These are phyloP conservation scores for Sylvia borin DNA, from an alignment of 2,797 vertebrate genomes.

Conservation along the genomic window DNA sequence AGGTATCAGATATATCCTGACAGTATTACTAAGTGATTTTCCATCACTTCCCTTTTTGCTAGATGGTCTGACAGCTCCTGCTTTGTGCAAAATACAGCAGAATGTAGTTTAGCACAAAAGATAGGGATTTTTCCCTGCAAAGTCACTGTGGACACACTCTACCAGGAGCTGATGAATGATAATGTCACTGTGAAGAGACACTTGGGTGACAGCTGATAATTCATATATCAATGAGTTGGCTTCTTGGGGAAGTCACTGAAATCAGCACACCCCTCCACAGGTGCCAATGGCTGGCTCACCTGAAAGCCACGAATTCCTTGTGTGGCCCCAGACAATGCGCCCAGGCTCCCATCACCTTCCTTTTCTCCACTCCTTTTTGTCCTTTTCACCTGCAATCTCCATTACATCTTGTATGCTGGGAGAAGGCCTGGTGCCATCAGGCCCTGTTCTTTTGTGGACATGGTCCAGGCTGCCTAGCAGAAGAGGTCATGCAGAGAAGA, in stretches of 20 bases:
- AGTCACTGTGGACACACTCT: not conserved
- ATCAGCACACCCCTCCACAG: not conserved
- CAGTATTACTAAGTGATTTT: not conserved
- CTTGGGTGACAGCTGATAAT: not conserved
- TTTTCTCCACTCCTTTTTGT: not conserved
- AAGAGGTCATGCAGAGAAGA: not conserved
- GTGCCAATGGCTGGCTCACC: not conserved
- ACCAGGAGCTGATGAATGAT: not conserved
- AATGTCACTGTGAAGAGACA: not conserved
- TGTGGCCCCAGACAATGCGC: not conserved
- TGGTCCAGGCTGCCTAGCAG: not conserved
- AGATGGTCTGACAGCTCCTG: not conserved
- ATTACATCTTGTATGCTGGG: no score
- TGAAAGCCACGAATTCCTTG: not conserved
- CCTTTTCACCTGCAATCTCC: not conserved
- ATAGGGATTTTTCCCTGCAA: rapidly evolving
- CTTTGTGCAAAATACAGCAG: not conserved
- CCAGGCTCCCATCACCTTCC: not conserved
- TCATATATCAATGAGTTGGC: not conserved
- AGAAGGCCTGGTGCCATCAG: not conserved
- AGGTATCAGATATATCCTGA: not conserved
- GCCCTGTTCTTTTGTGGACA: not conserved
- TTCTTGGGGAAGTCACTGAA: not conserved
- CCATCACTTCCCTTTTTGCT: not conserved
- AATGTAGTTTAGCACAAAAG: not conserved